Conservation (phyloP, 2,888 invertebrate species). For the Anoncus sp. region DNA sequence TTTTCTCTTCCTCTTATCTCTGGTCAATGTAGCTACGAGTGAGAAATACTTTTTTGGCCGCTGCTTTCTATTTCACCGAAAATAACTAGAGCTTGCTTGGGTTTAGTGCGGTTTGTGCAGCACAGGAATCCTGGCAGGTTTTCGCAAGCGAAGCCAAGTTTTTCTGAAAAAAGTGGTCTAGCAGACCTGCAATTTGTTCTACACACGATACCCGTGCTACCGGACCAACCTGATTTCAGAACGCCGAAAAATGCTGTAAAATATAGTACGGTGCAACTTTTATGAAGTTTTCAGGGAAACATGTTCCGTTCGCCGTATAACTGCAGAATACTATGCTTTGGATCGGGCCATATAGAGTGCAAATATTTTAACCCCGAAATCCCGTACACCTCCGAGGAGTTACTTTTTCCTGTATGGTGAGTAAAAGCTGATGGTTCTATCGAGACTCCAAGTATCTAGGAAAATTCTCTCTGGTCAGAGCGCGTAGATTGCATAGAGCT, state of each 20-base stretch:
- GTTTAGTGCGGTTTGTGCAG: conserved; percentile 18
- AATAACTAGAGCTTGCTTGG: conserved; percentile 40
- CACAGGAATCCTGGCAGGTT: conserved; percentile 19
- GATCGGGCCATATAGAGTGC: not conserved
- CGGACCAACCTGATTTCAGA: conserved; percentile 11
- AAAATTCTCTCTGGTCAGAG: conserved; percentile 34
- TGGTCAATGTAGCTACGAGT: conserved; percentile 5
- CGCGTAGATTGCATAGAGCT: conserved; percentile 28
- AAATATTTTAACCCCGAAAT: conserved; percentile 45
- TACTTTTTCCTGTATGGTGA: conserved; percentile 23
- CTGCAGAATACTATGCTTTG: conserved; percentile 2
- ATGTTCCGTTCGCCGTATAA: conserved; percentile 29
- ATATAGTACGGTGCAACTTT: conserved; percentile 55
- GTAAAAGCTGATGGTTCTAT: conserved; percentile 26
- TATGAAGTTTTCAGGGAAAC: conserved; percentile 49
- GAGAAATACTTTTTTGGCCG: conserved; percentile 54
- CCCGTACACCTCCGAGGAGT: conserved; percentile 11
- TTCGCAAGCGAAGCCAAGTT: conserved; percentile 31
- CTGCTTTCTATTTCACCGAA: conserved; percentile 32
- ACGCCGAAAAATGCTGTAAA: conserved; percentile 43
- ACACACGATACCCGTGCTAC: conserved; percentile 10
- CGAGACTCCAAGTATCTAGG: conserved; percentile 28
- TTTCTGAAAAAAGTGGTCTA: conserved; percentile 33
- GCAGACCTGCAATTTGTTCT: conserved; percentile 20
- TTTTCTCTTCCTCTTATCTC: conserved; percentile 34